Evolutionary conservation across 1,140 invertebrate species (phyloP).

Genomic region (Trachymyrmex cornetzi): DNA sequence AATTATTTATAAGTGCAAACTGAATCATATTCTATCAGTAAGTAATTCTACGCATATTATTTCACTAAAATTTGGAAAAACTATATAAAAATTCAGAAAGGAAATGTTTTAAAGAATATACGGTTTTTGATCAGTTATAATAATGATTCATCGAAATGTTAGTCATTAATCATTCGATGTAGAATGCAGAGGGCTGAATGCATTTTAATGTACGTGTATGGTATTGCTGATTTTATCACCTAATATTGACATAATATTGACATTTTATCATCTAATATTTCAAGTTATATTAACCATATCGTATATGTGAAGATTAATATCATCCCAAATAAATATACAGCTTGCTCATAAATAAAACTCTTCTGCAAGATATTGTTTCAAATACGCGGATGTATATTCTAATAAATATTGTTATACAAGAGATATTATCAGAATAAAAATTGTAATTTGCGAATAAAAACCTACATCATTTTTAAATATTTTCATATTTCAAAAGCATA

Average conservation of each 20-base stretch:
- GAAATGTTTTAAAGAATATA: background rate
- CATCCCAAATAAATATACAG: background rate
- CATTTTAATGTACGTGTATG: background rate
- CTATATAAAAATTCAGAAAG: background rate
- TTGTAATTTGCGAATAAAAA: no score
- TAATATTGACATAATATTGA: background rate
- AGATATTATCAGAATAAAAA: conserved; percentile 20
- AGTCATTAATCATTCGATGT: conserved; percentile 30
- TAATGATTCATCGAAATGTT: conserved; percentile 18
- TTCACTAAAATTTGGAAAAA: background rate
- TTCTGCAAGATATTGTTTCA: conserved; percentile 15
- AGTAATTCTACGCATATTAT: background rate
- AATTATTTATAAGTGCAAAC: background rate
- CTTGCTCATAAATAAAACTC: conserved; percentile 21
- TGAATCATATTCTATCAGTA: background rate
- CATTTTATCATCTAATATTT: background rate
- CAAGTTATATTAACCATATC: conserved; percentile 22
- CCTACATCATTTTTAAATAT: background rate
- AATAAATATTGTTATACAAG: background rate
- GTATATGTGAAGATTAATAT: conserved; percentile 19
- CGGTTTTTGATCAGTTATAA: background rate
- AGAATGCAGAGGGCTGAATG: background rate
- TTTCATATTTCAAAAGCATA: background rate
- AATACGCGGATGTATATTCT: background rate
- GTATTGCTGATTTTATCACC: conserved; percentile 19